Evolutionary conservation across 2,888 invertebrate species (phyloP), one percentile per base, ranked within the genome.

Genomic region (Machimus rusticus): DNA sequence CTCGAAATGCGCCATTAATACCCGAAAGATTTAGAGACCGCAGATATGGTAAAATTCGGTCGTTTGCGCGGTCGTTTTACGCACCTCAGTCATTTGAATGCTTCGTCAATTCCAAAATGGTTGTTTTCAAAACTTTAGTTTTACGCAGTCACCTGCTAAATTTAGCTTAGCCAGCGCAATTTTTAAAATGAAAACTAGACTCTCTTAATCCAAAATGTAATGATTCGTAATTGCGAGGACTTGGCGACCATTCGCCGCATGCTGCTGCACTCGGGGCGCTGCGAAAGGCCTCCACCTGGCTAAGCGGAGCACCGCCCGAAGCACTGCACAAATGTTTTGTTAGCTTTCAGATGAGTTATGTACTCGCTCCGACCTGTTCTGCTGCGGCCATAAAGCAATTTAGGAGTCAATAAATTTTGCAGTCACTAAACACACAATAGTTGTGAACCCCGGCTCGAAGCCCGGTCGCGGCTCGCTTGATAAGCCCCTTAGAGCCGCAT

Each of bases 361-460:
- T 78, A 86, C 86, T 86, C 77, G 19, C 57, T 37, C 8, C 78
- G 78, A 78, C 86, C 86, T 86, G 85, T 86, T 81, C 87, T 46
- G 85, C 43, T 55, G 46, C 57, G 55, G 87, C 82, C 78, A 87
- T 88, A 88, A 88, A 88, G 87, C 86, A 87, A 88, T 88, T 82
- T 87, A 86, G 86, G 84, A 88, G 88, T 88, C 88, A 88, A 88
- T 88, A 88, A 88, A 88, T 88, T 88, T 87, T 85, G 88, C 87
- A 88, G 88, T 88, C 88, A 86, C 87, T 87, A 88, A 86, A 87
- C 74, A 87, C 23, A 85, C 74, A 74, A 84, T 84, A 51, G 81
- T 81, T 43, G 81, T 51, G 81, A 81, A 82, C 57, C 82, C 57
- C 66, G 57, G 66, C 66, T 66, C 66, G 66, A 66, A 66, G 57